Evolutionary conservation across 2,888 invertebrate species (phyloP).

Genomic region (Sinelater perroti): DNA sequence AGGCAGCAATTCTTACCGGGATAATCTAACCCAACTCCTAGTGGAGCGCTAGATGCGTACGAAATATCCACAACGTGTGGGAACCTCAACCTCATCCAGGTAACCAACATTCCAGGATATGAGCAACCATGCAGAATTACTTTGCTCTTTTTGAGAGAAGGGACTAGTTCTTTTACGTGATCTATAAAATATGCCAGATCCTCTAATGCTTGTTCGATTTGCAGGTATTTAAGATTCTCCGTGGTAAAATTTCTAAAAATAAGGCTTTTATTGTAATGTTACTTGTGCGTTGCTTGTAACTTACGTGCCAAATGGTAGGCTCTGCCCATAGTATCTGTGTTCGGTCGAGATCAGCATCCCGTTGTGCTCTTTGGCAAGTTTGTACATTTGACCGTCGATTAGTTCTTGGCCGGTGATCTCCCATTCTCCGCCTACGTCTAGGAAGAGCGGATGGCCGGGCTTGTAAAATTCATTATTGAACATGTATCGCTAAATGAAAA

Average conservation of each 20-base stretch:
- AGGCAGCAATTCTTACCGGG: too few relatives aligned
- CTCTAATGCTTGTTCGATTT: slow-evolving; percentile 29
- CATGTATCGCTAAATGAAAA: slow-evolving; percentile 18
- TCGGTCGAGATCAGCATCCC: slow-evolving; percentile 80
- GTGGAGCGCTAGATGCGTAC: slow-evolving; percentile 68
- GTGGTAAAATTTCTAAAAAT: slow-evolving; percentile 18
- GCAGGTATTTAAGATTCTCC: slow-evolving; percentile 19
- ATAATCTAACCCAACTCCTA: slow-evolving; percentile 29
- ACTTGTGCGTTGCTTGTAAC: too few relatives aligned
- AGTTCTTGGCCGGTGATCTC: slow-evolving; percentile 68
- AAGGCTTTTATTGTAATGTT: too few relatives aligned
- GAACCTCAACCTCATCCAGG: slow-evolving; percentile 67
- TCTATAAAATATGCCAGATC: slow-evolving; percentile 31
- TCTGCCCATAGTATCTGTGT: slow-evolving; percentile 83
- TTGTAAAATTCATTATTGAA: neutral
- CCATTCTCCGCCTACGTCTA: slow-evolving; percentile 82
- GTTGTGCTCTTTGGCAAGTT: slow-evolving; percentile 66
- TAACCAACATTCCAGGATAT: slow-evolving; percentile 68
- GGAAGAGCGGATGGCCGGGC: slow-evolving; percentile 65
- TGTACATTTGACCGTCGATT: slow-evolving; percentile 68
- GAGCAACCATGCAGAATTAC: slow-evolving; percentile 66
- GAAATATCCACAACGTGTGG: slow-evolving; percentile 68
- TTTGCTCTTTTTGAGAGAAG: slow-evolving; percentile 4
- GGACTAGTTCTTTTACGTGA: slow-evolving; percentile 9
- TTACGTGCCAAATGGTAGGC: slow-evolving; percentile 66